Conservation (phyloP, 2,888 invertebrate genomes). For the Drosophila trichaetosa region DNA sequence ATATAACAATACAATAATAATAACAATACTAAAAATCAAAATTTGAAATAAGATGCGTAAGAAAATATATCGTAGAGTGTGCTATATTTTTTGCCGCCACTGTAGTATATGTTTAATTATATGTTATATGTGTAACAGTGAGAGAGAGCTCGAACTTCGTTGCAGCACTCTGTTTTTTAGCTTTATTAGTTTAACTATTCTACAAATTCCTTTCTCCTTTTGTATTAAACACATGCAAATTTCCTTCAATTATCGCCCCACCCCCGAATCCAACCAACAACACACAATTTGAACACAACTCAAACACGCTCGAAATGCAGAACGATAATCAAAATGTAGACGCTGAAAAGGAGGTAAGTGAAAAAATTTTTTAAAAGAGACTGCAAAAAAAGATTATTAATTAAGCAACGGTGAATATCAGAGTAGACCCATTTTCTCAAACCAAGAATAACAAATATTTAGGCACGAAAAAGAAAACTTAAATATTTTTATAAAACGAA, state of each 20-base stretch:
- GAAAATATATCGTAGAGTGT: background rate
- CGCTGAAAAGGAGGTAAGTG: conserved; percentile 52
- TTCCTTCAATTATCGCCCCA: background rate
- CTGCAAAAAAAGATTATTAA: background rate
- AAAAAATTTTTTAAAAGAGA: background rate
- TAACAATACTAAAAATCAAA: background rate
- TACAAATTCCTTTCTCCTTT: background rate
- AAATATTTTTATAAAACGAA: too few species aligned
- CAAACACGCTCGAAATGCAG: conserved; percentile 22
- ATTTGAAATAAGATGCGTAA: too few species aligned
- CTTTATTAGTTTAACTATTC: background rate
- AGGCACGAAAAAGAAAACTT: background rate
- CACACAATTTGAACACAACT: background rate
- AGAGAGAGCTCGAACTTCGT: background rate
- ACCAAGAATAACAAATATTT: background rate
- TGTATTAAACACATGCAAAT: background rate
- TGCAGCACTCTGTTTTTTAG: background rate
- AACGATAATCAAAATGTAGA: conserved; percentile 36
- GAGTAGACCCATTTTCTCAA: background rate
- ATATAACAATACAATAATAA: too few species aligned
- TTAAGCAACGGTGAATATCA: background rate
- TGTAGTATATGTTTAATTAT: background rate
- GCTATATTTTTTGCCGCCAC: background rate
- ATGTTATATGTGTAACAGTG: background rate
- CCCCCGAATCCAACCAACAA: background rate